These are phyloP conservation scores for Sclerodermus sp. DNA, from an alignment of 2,888 invertebrate genomes.

Conservation along the genomic window DNA sequence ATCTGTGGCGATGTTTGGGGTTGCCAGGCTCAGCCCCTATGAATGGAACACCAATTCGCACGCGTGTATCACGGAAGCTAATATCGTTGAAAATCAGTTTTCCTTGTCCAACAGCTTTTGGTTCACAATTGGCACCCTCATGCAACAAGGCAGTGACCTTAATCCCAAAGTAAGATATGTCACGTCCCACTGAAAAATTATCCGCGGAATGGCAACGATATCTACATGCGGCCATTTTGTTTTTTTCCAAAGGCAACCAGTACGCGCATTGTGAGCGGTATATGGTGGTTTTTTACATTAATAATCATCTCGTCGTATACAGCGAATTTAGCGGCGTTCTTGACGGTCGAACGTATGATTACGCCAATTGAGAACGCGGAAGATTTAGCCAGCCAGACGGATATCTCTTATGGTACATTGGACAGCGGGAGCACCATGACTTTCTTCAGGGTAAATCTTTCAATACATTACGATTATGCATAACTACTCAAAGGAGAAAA, in stretches of 20 bases:
- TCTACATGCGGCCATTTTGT: not conserved
- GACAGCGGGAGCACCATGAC: slow-evolving; percentile 86
- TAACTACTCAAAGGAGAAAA: no score
- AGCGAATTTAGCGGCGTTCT: slow-evolving; percentile 87
- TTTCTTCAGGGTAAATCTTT: slow-evolving; percentile 71
- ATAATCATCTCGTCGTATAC: slow-evolving; percentile 91
- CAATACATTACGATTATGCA: not conserved
- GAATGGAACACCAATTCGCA: slow-evolving; percentile 76
- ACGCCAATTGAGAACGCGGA: slow-evolving; percentile 85
- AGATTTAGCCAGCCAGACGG: slow-evolving; percentile 80
- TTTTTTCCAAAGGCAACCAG: slow-evolving; percentile 62
- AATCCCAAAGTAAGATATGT: slow-evolving; percentile 68
- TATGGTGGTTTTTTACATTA: slow-evolving; percentile 92
- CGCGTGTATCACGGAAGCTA: slow-evolving; percentile 64
- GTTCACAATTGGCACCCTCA: slow-evolving; percentile 86
- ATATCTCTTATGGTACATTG: slow-evolving; percentile 82
- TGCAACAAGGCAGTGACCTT: slow-evolving; percentile 81
- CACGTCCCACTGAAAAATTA: no score
- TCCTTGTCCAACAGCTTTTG: slow-evolving; percentile 82
- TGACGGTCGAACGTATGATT: slow-evolving; percentile 87
- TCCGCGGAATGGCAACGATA: not conserved
- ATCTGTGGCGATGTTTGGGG: slow-evolving; percentile 75
- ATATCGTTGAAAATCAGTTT: slow-evolving; percentile 77
- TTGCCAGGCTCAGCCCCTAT: slow-evolving; percentile 79
- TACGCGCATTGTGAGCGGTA: slow-evolving; percentile 81